Evolutionary conservation across 2,797 vertebrate species (phyloP), one percentile per base, ranked within the genome.

Genomic region (Pseudomugil tenellus): DNA sequence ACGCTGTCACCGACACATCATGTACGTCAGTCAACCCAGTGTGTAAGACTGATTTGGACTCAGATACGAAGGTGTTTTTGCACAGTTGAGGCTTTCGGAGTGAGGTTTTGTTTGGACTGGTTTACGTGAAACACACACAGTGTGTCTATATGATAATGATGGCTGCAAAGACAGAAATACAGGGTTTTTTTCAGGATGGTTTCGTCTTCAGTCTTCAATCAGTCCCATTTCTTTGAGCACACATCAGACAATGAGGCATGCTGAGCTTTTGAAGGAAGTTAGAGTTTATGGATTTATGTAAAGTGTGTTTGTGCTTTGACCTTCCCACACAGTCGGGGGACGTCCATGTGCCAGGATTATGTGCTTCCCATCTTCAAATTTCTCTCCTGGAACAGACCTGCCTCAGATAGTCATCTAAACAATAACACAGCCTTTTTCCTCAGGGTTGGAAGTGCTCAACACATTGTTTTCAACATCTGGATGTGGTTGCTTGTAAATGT

Each of bases 261-360:
- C 72, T 58, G 76, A 57, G 55, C 78, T 61, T 87, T 85, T 71
- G 54, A 78, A 72, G 72, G 59, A 68, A 67, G 74, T 51, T 11
- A 2, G 39, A 77, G 51, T 81, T 86, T 72, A 70, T 86, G 67
- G 72, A 87, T 81, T 84, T 78, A 85, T 87, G 83, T 72, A 43
- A 70, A 85, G 76, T 78, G 69, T 75, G 52, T 63, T 79, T 85
- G 79, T 72, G 63, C 76, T 85, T 72, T 82, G 83, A 88, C 84
- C 84, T 81, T 76, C 55, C 60, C 58, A 59, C 83, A 51, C 80
- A 54, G 59, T 55, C 70, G 63, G 68, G 72, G 39, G 23, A 43
- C 25, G 49, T 62, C 48, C 2, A 19, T 58, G 48, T 57, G 56
- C 69, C 76, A 54, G 54, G 67, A 81, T 76, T 76, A 43, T 54